These are phyloP conservation scores for Apodemia hepburni DNA, from an alignment of 2,888 invertebrate species.

Conservation along the genomic window DNA sequence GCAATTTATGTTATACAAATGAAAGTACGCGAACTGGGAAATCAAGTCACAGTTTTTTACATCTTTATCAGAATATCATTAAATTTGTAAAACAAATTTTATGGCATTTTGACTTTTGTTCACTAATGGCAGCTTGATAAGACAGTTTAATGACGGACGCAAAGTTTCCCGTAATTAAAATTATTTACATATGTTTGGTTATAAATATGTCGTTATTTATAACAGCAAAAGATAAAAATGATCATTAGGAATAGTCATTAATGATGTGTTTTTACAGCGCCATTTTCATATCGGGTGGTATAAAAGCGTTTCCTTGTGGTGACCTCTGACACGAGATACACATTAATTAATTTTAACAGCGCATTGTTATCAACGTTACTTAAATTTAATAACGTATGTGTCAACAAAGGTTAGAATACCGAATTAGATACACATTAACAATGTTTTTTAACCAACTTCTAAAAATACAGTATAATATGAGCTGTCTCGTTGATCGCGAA, in stretches of 20 bases:
- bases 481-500: neutral
- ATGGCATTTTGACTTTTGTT: neutral
- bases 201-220: slow-evolving; percentile 37
- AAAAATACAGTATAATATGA: neutral
- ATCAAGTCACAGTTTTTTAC: slow-evolving; percentile 2
- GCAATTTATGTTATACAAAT: neutral
- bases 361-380: slow-evolving; percentile 32
- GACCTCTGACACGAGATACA: slow-evolving; percentile 70
- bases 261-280: slow-evolving; percentile 45
- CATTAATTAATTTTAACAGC: slow-evolving; percentile 50
- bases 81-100: neutral
- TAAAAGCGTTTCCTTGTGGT: slow-evolving; percentile 55
- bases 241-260: slow-evolving; percentile 51
- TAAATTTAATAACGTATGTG: slow-evolving; percentile 13
- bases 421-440: slow-evolving; percentile 1
- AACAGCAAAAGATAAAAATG: slow-evolving; percentile 54
- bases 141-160: slow-evolving; percentile 35
- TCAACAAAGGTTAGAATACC: slow-evolving; percentile 9
- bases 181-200: slow-evolving; percentile 26
- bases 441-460: neutral
- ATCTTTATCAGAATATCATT: neutral
- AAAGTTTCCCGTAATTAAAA: slow-evolving; percentile 67
- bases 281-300: slow-evolving; percentile 34
- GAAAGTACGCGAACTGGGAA: slow-evolving; percentile 5
- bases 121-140: neutral